These are phyloP conservation scores for Lithosia quadra DNA, from an alignment of 2,888 invertebrate genomes.

Conservation along the genomic window DNA sequence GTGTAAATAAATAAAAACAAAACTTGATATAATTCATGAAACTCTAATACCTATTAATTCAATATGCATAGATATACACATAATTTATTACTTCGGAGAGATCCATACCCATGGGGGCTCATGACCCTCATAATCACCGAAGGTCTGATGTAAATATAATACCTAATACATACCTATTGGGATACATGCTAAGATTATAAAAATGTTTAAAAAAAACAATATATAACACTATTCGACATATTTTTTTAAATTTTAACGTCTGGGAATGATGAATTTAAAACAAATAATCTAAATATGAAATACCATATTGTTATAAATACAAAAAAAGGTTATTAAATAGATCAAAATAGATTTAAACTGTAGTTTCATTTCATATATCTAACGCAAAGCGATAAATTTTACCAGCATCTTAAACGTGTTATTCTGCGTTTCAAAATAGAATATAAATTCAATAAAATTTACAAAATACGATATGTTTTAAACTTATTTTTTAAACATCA, in stretches of 20 bases:
- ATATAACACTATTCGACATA: too few relatives aligned
- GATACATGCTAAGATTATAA: not conserved
- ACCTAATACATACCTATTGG: not conserved
- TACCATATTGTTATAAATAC: too few relatives aligned
- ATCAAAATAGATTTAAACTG: not conserved
- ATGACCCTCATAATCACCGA: not conserved
- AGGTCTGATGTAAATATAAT: not conserved
- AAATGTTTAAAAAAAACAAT: not conserved
- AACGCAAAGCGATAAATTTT: not conserved
- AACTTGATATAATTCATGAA: too few relatives aligned
- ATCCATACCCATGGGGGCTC: not conserved
- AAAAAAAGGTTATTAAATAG: not conserved
- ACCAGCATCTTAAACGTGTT: not conserved
- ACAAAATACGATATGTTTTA: not conserved
- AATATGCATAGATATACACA: too few relatives aligned
- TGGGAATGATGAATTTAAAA: too few relatives aligned
- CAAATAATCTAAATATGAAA: too few relatives aligned
- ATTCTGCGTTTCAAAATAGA: not conserved
- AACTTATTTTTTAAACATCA: not conserved
- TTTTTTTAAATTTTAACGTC: too few relatives aligned
- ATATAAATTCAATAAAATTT: not conserved
- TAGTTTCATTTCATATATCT: not conserved
- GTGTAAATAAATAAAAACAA: too few relatives aligned
- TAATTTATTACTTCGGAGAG: not conserved
- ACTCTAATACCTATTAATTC: too few relatives aligned